phyloP scores from a whole-genome alignment of 37 sponge, comb jelly and placozoan genomes.

The Cliona cf. orientalis region DNA sequence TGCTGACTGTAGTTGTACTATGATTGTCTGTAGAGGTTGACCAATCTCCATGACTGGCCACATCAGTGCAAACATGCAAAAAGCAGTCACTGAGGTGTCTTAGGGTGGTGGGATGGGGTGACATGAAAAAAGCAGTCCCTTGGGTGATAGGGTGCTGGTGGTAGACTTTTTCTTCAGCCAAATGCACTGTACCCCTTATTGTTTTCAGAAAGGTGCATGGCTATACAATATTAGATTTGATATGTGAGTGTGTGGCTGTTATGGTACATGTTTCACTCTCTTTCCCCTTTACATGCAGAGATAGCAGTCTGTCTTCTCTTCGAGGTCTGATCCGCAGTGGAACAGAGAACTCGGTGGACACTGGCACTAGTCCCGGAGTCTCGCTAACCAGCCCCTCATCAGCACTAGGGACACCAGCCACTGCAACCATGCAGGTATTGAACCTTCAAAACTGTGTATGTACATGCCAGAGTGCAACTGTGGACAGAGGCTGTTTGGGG shows the following conservation, averaged over 20 bases:
- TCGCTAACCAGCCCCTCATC: neutral
- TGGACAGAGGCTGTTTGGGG: neutral
- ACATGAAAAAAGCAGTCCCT: too few species aligned
- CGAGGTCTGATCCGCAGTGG: slow-evolving; percentile 32
- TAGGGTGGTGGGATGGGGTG: too few species aligned
- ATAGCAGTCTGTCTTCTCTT: slow-evolving; percentile 66
- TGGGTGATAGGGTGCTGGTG: too few species aligned
- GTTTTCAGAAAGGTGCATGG: too few species aligned
- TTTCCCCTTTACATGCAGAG: slow-evolving; percentile 13
- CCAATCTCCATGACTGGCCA: too few species aligned
- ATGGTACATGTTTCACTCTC: neutral
- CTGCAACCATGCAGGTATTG: neutral
- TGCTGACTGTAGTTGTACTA: neutral
- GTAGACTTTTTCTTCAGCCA: too few species aligned
- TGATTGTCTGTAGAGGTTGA: neutral
- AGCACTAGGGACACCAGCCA: neutral
- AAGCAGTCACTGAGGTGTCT: too few species aligned
- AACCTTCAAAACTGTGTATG: too few species aligned
- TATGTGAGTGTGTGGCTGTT: neutral
- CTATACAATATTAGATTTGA: too few species aligned
- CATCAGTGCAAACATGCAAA: too few species aligned
- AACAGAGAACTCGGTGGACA: neutral
- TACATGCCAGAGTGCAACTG: too few species aligned
- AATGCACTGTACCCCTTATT: too few species aligned
- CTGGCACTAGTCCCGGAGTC: neutral